Conservation (phyloP, 1,140 invertebrate species). For the Caenorhabditis remanei region DNA sequence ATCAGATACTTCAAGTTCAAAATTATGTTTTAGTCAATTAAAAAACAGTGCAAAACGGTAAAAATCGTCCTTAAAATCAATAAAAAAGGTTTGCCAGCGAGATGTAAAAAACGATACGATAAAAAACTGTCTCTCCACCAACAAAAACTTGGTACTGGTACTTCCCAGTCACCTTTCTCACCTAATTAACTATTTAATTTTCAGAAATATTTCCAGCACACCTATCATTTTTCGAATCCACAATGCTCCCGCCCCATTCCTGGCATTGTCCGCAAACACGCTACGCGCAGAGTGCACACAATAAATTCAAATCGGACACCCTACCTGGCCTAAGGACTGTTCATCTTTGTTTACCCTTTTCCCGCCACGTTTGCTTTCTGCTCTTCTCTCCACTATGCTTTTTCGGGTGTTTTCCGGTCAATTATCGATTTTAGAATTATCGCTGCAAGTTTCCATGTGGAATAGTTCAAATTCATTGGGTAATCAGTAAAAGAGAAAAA, state of each 20-base stretch:
- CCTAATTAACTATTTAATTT: too few relatives aligned
- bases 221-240: not conserved
- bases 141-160: too few relatives aligned
- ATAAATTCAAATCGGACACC: not conserved
- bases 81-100: too few relatives aligned
- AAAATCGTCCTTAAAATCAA: too few relatives aligned
- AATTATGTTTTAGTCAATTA: too few relatives aligned
- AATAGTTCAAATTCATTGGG: not conserved
- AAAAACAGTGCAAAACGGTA: too few relatives aligned
- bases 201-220: too few relatives aligned
- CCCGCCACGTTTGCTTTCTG: slow-evolving; percentile 37
- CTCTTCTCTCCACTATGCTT: not conserved
- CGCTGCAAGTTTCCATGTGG: not conserved
- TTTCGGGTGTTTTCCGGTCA: not conserved
- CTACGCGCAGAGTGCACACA: not conserved
- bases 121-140: too few relatives aligned
- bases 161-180: too few relatives aligned
- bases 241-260: not conserved
- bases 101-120: too few relatives aligned
- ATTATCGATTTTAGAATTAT: not conserved
- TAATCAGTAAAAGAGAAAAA: not conserved
- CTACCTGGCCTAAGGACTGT: not conserved
- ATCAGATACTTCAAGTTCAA: too few relatives aligned
- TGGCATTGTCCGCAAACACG: not conserved
- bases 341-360: slow-evolving; percentile 51